These are phyloP conservation scores for Parthenolecanium corni DNA, from an alignment of 2,888 invertebrate species.

Conservation along the genomic window DNA sequence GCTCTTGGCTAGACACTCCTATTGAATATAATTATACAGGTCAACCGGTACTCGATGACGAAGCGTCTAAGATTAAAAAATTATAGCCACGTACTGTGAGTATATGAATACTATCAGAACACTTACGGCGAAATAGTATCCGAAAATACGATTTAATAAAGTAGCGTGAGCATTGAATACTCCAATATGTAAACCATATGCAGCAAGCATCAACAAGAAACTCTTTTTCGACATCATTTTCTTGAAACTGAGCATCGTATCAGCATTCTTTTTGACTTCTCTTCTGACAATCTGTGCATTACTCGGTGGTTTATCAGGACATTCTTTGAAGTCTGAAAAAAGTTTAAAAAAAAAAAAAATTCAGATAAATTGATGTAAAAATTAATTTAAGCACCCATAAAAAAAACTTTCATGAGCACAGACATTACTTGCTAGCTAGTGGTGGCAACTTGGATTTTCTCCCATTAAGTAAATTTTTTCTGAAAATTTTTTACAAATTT, in stretches of 20 bases:
- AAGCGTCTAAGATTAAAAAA: no score
- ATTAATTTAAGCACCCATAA: no score
- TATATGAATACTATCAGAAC: no score
- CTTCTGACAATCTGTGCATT: slow-evolving; percentile 55
- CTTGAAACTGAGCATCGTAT: slow-evolving; percentile 38
- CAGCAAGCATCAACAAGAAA: slow-evolving; percentile 47
- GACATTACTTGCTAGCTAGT: no score
- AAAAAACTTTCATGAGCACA: no score
- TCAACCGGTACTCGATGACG: no score
- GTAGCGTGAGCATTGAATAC: slow-evolving; percentile 60
- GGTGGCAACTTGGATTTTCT: no score
- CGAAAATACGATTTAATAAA: slow-evolving; percentile 43
- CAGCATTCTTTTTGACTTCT: slow-evolving; percentile 33
- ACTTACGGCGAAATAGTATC: slow-evolving; percentile 41
- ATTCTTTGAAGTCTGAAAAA: slow-evolving; percentile 71
- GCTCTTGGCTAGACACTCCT: no score
- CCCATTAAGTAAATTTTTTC: no score
- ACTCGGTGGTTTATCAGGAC: slow-evolving; percentile 80
- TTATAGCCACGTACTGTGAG: no score
- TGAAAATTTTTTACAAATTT: no score
- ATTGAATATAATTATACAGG: no score
- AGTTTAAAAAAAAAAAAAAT: neutral
- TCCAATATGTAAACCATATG: slow-evolving; percentile 60
- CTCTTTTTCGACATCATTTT: slow-evolving; percentile 45
- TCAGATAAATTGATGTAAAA: neutral